Percentiles rank a stretch among this genome's conserved stretches.
phyloP scores from a whole-genome alignment of 2,113 vertebrate genomes.

The Apaloderma vittatum region DNA sequence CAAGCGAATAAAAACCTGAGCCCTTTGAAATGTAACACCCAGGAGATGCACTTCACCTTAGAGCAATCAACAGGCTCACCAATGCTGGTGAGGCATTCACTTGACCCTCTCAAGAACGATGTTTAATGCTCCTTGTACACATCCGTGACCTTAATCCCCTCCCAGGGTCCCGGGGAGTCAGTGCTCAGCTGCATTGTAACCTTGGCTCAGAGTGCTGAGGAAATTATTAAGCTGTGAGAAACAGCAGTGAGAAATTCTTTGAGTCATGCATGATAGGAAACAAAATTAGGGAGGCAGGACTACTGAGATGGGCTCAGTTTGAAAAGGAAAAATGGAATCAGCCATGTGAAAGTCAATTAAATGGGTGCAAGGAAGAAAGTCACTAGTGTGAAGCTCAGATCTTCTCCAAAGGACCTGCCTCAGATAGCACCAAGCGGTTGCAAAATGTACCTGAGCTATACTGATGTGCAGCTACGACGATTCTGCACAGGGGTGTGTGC shows the following conservation, averaged over 20 bases:
- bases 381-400: not conserved
- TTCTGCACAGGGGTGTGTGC: accelerated
- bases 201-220: not conserved
- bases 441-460: not conserved
- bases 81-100: not conserved
- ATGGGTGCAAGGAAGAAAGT: not conserved
- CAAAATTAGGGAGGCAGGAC: not conserved
- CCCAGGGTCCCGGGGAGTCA: not conserved
- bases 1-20: not conserved
- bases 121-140: not conserved
- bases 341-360: not conserved
- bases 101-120: not conserved
- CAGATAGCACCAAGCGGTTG: not conserved
- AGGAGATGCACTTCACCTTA: not conserved
- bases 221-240: not conserved
- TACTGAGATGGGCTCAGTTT: not conserved
- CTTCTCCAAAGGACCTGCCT: not conserved
- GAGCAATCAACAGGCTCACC: not conserved
- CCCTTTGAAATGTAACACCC: not conserved
- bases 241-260: not conserved
- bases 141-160: not conserved
- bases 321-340: not conserved
- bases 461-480: not conserved
- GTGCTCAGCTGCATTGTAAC: not conserved
- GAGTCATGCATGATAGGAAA: not conserved